Base-by-base conservation (phyloP, 2,888 invertebrate species). In the Volucella inflata region DNA sequence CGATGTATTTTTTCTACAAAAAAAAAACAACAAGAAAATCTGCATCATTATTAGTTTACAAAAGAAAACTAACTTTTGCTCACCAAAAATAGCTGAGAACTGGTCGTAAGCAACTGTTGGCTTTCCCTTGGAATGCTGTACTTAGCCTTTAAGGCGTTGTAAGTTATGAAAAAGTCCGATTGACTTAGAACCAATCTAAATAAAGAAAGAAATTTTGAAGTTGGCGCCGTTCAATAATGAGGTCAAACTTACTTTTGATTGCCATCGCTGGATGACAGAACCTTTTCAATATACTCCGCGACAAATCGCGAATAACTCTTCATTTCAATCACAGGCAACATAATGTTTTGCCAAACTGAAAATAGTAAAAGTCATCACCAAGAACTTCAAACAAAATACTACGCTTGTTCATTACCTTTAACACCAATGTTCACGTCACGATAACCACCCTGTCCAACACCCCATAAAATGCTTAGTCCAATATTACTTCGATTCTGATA, bases 401-500 rank as follows among this genome's bases (percentile, higher is more conserved):
- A 9, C 16, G 8, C 44, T 14, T 12, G 3, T 2, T 30, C 30
- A 70, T 30, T 92, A 95, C 95, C 94, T 93, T 94, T 95, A 59
- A 96, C 92, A 30, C 96, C 96, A 83, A 94, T 93, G 67, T 93
- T 91, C 60, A 96, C 93, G 89, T 96, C 94, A 84, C 92, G 93
- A 65, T 93, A 92, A 0, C 96, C 96, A 10, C 95, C 95, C 89
- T 96, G 96, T 0, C 95, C 95, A n/a, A 96, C 93, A 0, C 95
- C 95, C 96, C 96, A 96, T 1, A 96, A 91, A 51, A 96, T 93
- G 0, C 96, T 94, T 42, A 95, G 92, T 0, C 96, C 96, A 82
- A 96, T 95, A 1, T 94, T 94, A 79, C 95, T 95, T 65, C 96
- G 93, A 90, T 96, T 96, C 89, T 96, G 96, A 89, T 96, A 96